Evolutionary conservation across 2,113 vertebrate genomes (phyloP), one percentile per base, ranked within the genome.

Genomic region (Abramis brama): DNA sequence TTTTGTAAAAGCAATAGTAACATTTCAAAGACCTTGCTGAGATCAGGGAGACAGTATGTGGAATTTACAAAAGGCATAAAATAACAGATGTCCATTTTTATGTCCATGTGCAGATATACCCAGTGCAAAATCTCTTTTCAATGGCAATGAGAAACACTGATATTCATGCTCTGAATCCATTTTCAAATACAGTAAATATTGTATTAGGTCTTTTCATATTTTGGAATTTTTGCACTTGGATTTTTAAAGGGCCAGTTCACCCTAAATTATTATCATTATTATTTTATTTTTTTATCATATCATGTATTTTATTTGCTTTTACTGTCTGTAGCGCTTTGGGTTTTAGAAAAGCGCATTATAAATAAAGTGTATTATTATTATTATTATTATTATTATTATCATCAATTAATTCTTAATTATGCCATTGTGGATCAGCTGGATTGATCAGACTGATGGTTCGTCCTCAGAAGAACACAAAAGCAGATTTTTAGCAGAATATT

Each of bases 1-100:
- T 73, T 79, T 83, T 83, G 68, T 83, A 83, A 39, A 57, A 71
- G 27, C 86, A 73, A 81, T 50, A 88, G 50, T 33, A 64, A 66
- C 66, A 64, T 60, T 47, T 30, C n/a, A 55, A 33, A 83, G 25
- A 25, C 12, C 1, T 2, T 33, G 25, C 15, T 23, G 79, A 36
- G 25, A 70, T 70, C 13, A 52, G 60, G 12, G 59, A 66, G 19
- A 68, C 36, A 64, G 33, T 25, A 59, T 79, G 33, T 60, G 21
- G 11, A 79, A 39, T n/a, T 27, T 64, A 82, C 62, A 23, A 66
- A 66, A 30, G 39, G 13, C 23, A 59, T 66, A 2, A 45, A 47
- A 68, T 50, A 82, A 66, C 62, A 52, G 19, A 82, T 68, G 60
- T 33, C 79, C 15, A 68, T 68, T 68, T 45, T 52, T 68, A 17